A percentile compares a stretch with the other conserved stretches of the same genome.
Conservation (phyloP, 1,140 invertebrate species). For the Geopemphigus sp. region DNA sequence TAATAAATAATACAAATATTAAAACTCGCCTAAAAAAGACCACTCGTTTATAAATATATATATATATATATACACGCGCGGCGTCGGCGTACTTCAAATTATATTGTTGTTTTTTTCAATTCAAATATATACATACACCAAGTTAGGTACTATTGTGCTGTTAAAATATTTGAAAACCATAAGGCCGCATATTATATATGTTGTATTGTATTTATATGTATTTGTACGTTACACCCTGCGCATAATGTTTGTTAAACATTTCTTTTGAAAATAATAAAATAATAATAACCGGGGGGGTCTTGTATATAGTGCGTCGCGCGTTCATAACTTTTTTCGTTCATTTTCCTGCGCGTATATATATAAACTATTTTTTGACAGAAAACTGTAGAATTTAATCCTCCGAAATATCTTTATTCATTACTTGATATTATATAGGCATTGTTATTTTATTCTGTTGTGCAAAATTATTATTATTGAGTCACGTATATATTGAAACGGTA, state of each 20-base stretch:
- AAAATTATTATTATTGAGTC: not conserved
- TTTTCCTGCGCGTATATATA: not conserved
- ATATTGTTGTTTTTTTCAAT: not conserved
- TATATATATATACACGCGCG: not conserved
- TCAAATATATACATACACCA: not conserved
- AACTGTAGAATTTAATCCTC: not conserved
- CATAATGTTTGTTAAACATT: constrained; percentile 26
- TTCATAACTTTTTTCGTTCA: not conserved
- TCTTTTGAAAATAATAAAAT: constrained; percentile 20
- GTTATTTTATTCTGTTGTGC: not conserved
- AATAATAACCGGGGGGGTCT: constrained; percentile 4
- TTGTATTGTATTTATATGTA: constrained; percentile 18
- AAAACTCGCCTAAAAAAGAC: not conserved
- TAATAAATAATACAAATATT: constrained; percentile 28
- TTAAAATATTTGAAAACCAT: constrained; percentile 29
- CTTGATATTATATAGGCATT: not conserved
- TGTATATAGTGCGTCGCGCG: not conserved
- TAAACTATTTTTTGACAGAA: not conserved
- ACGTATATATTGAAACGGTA: not conserved
- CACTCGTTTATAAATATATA: not conserved
- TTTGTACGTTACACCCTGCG: not conserved
- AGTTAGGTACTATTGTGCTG: not conserved
- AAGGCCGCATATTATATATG: not conserved
- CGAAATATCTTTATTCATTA: not conserved
- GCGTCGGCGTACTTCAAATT: constrained; percentile 1